These are phyloP conservation scores for Chironomus striatipennis DNA, from an alignment of 1,140 invertebrate species.

Conservation along the genomic window DNA sequence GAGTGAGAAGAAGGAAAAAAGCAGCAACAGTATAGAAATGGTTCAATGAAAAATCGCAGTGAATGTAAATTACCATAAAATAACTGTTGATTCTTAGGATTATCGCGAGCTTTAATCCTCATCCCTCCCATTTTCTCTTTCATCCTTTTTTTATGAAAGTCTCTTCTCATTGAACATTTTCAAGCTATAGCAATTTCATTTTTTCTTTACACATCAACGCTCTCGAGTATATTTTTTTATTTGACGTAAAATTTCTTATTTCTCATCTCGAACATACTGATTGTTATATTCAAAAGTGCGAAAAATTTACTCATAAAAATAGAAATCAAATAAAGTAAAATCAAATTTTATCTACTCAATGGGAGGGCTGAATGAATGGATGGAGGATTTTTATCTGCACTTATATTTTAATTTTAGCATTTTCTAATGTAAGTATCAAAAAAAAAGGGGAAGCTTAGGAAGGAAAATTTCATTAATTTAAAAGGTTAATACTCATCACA, in stretches of 20 bases:
- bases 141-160: not conserved
- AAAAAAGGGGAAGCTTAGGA: not conserved
- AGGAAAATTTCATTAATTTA: slow-evolving; percentile 6
- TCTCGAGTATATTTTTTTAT: not conserved
- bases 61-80: slow-evolving; percentile 9
- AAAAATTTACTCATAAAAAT: too few relatives aligned
- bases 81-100: slow-evolving; percentile 7
- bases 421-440: too few relatives aligned
- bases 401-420: too few relatives aligned
- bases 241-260: not conserved
- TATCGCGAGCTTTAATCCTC: slow-evolving; percentile 11
- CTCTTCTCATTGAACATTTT: too few relatives aligned
- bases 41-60: slow-evolving; percentile 8
- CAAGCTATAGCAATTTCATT: not conserved
- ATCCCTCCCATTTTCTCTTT: not conserved
- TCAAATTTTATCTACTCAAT: not conserved
- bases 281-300: not conserved
- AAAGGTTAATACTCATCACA: slow-evolving; percentile 13
- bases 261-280: not conserved
- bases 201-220: slow-evolving; percentile 1
- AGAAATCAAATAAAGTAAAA: slow-evolving; percentile 4
- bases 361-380: not conserved
- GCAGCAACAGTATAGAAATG: not conserved
- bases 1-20: not conserved
- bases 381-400: not conserved